phyloP scores from a whole-genome alignment of 2,113 vertebrate genomes.

The Microcebus lehilahytsara region DNA sequence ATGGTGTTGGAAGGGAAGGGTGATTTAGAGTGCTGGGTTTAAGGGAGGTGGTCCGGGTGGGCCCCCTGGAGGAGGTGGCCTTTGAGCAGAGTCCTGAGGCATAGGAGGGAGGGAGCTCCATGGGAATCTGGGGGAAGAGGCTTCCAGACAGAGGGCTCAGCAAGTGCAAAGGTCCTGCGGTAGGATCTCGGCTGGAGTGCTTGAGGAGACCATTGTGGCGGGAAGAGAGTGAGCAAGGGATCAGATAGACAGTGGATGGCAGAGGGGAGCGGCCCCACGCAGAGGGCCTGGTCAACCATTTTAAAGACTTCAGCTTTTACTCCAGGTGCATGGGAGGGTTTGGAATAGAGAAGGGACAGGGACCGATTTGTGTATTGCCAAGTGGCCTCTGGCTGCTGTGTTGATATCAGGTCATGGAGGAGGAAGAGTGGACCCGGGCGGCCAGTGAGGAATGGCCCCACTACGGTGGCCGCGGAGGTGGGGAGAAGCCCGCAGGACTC shows the following conservation, averaged over 20 bases:
- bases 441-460: rapidly evolving
- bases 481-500: not conserved
- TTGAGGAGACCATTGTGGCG: not conserved
- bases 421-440: not conserved
- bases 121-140: not conserved
- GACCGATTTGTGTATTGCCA: not conserved
- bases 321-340: no score
- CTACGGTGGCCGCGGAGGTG: rapidly evolving
- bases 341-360: not conserved
- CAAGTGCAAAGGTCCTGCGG: not conserved
- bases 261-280: not conserved
- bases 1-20: no score
- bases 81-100: not conserved
- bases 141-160: not conserved
- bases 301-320: not conserved
- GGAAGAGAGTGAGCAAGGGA: not conserved
- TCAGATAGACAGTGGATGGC: not conserved
- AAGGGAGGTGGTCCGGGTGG: not conserved
- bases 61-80: not conserved
- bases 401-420: not conserved
- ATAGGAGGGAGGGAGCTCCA: not conserved
- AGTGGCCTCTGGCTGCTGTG: not conserved
- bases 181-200: no score
- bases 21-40: not conserved
- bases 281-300: not conserved